phyloP scores from a whole-genome alignment of 2,888 invertebrate genomes.

The Scaptomyza caliginosa region DNA sequence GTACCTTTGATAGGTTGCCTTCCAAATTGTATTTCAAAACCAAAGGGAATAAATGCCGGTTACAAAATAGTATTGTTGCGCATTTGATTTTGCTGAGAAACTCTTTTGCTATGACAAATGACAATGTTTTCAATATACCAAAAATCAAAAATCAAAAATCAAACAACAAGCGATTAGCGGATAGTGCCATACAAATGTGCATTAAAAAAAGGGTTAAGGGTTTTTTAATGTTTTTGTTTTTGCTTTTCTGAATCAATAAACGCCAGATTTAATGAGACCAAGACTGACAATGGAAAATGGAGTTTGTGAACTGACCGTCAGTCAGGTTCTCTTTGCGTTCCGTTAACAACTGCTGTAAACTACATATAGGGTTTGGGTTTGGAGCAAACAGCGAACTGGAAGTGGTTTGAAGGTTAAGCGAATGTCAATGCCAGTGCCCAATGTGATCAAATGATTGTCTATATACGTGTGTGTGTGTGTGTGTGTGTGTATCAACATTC shows the following conservation, averaged over 20 bases:
- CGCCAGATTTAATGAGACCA: conserved; percentile 16
- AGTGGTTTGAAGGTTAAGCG: not conserved
- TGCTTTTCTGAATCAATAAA: not conserved
- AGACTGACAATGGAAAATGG: not conserved
- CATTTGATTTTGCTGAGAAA: not conserved
- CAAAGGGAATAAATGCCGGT: not conserved
- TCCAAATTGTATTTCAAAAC: not conserved
- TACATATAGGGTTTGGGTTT: not conserved
- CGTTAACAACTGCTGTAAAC: not conserved
- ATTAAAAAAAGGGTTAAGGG: not conserved
- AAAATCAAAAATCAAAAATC: not conserved
- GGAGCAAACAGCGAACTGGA: not conserved
- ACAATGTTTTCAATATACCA: too few species aligned
- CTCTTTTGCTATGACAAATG: not conserved
- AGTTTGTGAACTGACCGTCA: not conserved
- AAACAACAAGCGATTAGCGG: not conserved
- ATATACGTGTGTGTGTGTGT: not conserved
- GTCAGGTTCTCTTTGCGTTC: conserved; percentile 4
- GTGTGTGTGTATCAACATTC: conserved; percentile 1
- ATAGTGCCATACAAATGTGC: not conserved
- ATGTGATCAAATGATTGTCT: conserved; percentile 19
- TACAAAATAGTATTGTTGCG: too few species aligned
- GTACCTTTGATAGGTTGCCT: not conserved
- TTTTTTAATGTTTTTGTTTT: not conserved
- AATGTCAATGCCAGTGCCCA: conserved; percentile 9